These are phyloP conservation scores for Hippocampus mohnikei DNA, from an alignment of 2,113 vertebrate species.

Conservation along the genomic window DNA sequence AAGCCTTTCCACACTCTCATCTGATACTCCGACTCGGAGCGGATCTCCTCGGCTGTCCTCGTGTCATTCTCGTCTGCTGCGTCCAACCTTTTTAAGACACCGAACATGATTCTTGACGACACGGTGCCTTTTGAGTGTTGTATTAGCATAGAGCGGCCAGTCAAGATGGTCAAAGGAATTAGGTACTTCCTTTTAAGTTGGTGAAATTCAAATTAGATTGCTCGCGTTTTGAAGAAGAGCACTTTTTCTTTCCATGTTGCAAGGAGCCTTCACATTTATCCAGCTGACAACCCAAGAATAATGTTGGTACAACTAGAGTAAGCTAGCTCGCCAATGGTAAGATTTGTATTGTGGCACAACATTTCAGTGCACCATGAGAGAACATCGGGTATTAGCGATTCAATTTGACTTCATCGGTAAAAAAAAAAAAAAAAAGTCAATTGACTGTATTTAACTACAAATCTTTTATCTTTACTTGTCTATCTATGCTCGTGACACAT, in stretches of 20 bases:
- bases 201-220: too few relatives aligned
- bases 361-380: background rate
- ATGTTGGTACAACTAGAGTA: background rate
- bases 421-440: too few relatives aligned
- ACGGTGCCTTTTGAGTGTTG: too few relatives aligned
- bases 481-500: too few relatives aligned
- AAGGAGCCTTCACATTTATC: background rate
- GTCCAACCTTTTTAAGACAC: background rate
- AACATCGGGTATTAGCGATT: too few relatives aligned
- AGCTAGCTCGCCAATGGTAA: background rate
- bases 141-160: too few relatives aligned
- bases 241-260: background rate
- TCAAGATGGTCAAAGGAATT: too few relatives aligned
- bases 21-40: slow-evolving; percentile 79
- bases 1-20: slow-evolving; percentile 94
- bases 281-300: background rate
- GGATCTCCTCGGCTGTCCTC: slow-evolving; percentile 68
- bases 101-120: background rate
- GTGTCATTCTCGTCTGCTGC: slow-evolving; percentile 65
- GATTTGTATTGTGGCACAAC: background rate
- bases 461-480: too few relatives aligned
- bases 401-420: too few relatives aligned
- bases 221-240: too few relatives aligned
- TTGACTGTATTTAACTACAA: too few relatives aligned
- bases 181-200: too few relatives aligned